Base-by-base conservation (phyloP, 2,113 vertebrate species). In the Catharus minimus region DNA sequence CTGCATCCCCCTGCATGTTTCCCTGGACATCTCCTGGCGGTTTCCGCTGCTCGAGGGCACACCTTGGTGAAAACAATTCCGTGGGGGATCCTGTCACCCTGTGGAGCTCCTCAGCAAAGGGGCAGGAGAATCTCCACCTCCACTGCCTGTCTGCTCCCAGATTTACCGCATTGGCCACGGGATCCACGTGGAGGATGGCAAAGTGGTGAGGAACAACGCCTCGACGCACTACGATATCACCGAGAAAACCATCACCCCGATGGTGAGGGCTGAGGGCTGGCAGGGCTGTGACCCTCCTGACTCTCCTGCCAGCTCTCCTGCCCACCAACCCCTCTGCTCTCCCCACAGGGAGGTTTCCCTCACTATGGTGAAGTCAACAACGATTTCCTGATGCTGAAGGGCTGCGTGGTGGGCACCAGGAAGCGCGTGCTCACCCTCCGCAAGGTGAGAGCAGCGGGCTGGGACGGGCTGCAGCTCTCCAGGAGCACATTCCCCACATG, bases 281-380 rank as follows among this genome's bases (percentile, higher is more conserved):
- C 13, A 24, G 65, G 60, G 47, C 43, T 66, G 47, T 22, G 43
- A 10, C 52, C 44, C 52, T 65, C 36, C 36, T 15, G 33, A 4
- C 30, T 3, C 38, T 67, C 39, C 58, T 57, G 7, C 15, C 60
- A 32, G 41, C 77, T 53, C 64, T 76, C 15, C 47, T 44, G 52
- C n/a, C 58, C 87, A 21, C 62, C 62, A 86, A 8, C 16, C 60
- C 32, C 61, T 78, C 67, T 89, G 39, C 33, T 60, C 80, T 65
- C 60, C 67, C 67, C n/a, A 2, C 95, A 98, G 98, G 98, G 98
- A 0, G 98, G 98, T 8, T 98, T 98, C 75, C 98, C 98, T 55
- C 98, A 97, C 78, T 98, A 98, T 0, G 98, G 98, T 2, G 97
- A 97, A 52, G 98, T 98, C 69, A 98, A 98, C 94, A 98, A 98